Evolutionary conservation across 1,140 invertebrate genomes (phyloP).

Genomic region (Holotrichia oblita): DNA sequence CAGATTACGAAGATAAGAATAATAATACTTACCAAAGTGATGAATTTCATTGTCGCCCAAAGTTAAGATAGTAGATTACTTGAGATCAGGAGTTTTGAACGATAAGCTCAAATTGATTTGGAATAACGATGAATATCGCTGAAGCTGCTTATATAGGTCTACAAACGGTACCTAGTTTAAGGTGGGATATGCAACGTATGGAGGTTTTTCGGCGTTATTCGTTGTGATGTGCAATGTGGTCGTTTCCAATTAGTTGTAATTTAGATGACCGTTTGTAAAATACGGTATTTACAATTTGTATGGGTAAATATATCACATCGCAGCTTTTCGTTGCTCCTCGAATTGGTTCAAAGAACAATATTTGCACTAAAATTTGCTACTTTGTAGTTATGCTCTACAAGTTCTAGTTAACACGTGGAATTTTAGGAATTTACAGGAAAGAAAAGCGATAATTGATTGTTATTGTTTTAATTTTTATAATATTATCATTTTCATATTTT

Average conservation of each 20-base stretch:
- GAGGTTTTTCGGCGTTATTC: neutral
- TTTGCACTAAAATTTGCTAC: no score
- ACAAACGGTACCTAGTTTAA: neutral
- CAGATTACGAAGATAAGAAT: neutral
- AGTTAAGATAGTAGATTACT: neutral
- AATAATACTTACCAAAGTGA: neutral
- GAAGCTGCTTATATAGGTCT: neutral
- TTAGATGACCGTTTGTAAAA: constrained; percentile 8
- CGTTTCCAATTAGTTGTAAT: constrained; percentile 8
- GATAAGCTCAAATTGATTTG: neutral
- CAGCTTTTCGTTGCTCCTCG: neutral
- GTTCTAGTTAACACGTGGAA: no score
- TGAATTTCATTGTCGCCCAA: neutral
- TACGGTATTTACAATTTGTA: constrained; percentile 27
- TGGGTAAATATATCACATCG: neutral
- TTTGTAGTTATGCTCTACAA: no score
- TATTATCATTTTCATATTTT: no score
- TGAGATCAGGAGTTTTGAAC: neutral
- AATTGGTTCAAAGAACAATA: no score
- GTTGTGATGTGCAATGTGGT: neutral
- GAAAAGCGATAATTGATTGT: no score
- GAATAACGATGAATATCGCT: neutral
- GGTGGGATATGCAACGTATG: neutral
- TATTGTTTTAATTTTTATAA: no score
- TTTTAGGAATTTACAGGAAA: no score